Evolutionary conservation across 2,797 vertebrate species (phyloP).

Genomic region (Cichlasoma orientale): DNA sequence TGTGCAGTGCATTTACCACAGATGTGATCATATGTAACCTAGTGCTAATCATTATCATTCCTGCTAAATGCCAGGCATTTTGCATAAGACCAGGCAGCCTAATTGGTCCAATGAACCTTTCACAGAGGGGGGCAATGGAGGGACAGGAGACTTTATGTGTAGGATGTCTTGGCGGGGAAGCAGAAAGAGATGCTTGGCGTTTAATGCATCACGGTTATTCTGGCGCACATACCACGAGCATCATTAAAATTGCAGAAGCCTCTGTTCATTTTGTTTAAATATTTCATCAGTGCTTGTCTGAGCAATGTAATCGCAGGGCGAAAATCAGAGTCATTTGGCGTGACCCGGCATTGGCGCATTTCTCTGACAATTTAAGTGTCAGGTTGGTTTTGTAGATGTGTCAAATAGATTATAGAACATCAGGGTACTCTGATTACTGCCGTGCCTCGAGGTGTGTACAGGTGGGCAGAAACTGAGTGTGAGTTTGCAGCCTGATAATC

Average conservation of each 20-base stretch:
- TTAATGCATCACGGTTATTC: constrained; percentile 67
- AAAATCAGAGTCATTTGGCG: constrained; percentile 69
- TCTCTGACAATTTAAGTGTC: constrained; percentile 56
- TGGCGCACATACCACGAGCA: constrained; percentile 74
- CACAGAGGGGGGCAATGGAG: constrained; percentile 50
- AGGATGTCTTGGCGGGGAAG: constrained; percentile 26
- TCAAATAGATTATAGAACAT: constrained; percentile 39
- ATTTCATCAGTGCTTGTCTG: constrained; percentile 75
- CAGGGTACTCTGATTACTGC: constrained; percentile 4
- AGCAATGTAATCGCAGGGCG: constrained; percentile 62
- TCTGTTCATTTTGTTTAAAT: constrained; percentile 74
- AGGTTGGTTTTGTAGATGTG: constrained; percentile 41
- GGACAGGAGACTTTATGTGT: constrained; percentile 53
- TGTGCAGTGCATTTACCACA: constrained; percentile 34
- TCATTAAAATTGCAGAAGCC: constrained; percentile 82
- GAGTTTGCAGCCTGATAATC: background rate
- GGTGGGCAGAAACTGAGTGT: background rate
- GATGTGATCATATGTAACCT: constrained; percentile 63
- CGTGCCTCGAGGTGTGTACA: constrained; percentile 10
- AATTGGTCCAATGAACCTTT: constrained; percentile 78
- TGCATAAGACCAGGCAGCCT: constrained; percentile 68
- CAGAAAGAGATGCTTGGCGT: constrained; percentile 39
- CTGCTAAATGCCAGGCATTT: constrained; percentile 76
- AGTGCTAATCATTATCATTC: constrained; percentile 77
- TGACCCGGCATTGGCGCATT: constrained; percentile 48